phyloP scores from a whole-genome alignment of 2,797 vertebrate genomes.

The Nannoperca australis region DNA sequence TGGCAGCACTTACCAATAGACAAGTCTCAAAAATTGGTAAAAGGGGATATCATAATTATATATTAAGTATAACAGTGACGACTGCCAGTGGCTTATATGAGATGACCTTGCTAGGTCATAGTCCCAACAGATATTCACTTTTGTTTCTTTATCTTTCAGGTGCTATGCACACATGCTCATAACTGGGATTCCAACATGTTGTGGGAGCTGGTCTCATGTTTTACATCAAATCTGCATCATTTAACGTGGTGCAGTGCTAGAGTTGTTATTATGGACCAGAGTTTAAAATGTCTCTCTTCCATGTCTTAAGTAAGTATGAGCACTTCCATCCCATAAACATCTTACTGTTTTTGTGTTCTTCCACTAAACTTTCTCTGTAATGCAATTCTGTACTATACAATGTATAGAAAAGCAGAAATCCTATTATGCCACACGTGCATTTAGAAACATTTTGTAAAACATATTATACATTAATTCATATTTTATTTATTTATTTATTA shows the following conservation, averaged over 20 bases:
- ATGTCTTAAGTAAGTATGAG: not conserved
- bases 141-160: not conserved
- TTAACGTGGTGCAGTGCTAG: not conserved
- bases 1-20: not conserved
- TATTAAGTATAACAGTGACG: not conserved
- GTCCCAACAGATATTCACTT: not conserved
- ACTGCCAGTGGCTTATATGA: not conserved
- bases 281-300: not conserved
- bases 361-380: not conserved
- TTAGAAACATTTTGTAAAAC: not conserved
- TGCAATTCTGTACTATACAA: not conserved
- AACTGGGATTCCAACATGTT: not conserved
- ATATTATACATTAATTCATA: not conserved
- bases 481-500: not conserved
- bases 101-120: conserved; percentile 41
- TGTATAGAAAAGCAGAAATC: not conserved
- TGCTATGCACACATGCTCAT: not conserved
- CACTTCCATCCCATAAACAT: not conserved
- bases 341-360: not conserved
- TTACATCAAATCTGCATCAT: not conserved
- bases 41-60: not conserved
- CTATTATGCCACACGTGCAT: not conserved
- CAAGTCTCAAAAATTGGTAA: not conserved
- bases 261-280: not conserved
- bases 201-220: not conserved